Conservation (phyloP, 2,113 vertebrate species). For the Fukomys damarensis region DNA sequence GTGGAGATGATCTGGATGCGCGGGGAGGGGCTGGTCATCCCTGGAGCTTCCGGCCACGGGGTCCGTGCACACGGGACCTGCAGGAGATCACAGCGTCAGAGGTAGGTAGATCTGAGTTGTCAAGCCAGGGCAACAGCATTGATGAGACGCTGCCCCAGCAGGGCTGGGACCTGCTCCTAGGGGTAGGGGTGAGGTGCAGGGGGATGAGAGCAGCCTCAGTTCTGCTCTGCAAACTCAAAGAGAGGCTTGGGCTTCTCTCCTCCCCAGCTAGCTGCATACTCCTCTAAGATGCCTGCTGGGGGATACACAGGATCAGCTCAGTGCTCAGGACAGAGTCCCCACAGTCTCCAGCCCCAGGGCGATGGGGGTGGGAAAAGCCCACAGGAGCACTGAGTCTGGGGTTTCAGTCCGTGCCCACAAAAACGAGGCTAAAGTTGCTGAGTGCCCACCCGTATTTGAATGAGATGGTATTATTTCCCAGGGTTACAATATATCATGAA, state of each 20-base stretch:
- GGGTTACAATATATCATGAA: slow-evolving; percentile 8
- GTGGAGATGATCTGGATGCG: slow-evolving; percentile 96
- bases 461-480: neutral
- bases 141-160: neutral
- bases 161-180: neutral
- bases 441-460: neutral
- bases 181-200: too few species aligned
- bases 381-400: neutral
- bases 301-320: neutral
- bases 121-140: neutral
- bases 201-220: neutral
- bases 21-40: slow-evolving; percentile 96
- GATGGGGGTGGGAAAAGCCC: neutral
- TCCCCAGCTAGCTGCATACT: neutral
- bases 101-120: neutral
- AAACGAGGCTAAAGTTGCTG: neutral
- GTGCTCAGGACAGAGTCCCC: neutral
- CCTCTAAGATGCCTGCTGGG: neutral
- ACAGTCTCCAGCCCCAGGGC: neutral
- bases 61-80: slow-evolving; percentile 88
- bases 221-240: neutral
- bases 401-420: neutral
- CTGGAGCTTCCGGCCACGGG: slow-evolving; percentile 90
- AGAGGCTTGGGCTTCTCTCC: neutral
- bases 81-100: slow-evolving; percentile 17